These are phyloP conservation scores for Bombycilla garrulus DNA, from an alignment of 2,113 vertebrate genomes.

Conservation along the genomic window DNA sequence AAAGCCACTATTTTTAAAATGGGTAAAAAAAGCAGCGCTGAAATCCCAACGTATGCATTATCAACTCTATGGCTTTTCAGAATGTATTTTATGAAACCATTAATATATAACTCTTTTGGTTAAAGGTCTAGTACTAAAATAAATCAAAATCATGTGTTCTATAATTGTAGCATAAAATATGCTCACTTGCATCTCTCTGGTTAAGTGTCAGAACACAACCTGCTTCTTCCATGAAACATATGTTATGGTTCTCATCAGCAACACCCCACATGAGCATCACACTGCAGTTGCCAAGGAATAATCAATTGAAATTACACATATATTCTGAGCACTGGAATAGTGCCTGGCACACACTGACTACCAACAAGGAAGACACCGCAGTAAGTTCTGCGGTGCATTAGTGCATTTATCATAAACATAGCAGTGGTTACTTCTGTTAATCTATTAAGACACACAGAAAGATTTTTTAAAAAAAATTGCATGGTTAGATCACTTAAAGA, in stretches of 20 bases:
- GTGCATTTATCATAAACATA: neutral
- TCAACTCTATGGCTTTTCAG: neutral
- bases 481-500: neutral
- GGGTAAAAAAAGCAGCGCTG: neutral
- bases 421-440: neutral
- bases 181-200: neutral
- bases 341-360: neutral
- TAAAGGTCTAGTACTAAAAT: neutral
- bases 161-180: neutral
- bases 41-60: neutral
- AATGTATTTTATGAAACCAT: neutral
- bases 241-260: neutral
- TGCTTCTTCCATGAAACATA: slow-evolving; percentile 13
- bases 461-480: neutral
- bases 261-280: neutral
- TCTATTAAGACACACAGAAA: neutral
- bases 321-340: neutral
- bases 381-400: neutral
- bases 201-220: slow-evolving; percentile 18
- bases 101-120: neutral
- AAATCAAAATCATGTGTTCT: neutral
- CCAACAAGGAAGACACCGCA: neutral
- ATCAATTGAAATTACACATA: slow-evolving; percentile 11
- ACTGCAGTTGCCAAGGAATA: slow-evolving; percentile 8
- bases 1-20: neutral